Conservation (phyloP, 2,113 vertebrate species). For the Silurus glanis region DNA sequence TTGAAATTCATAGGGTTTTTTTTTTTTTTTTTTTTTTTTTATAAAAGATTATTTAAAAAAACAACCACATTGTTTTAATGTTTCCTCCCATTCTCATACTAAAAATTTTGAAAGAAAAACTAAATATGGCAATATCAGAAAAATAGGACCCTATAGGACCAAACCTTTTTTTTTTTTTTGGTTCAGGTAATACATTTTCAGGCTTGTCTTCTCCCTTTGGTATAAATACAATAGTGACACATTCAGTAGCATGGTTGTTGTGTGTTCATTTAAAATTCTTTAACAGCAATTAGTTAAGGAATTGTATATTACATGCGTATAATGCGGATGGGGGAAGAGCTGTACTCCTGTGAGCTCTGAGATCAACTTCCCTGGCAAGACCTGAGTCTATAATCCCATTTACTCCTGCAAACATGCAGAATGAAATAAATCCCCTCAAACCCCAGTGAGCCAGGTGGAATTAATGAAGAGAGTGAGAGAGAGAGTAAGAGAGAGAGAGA, state of each 20-base stretch:
- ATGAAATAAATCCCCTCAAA: constrained; percentile 38
- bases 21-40: too few relatives aligned
- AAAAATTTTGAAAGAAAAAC: too few relatives aligned
- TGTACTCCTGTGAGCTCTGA: constrained; percentile 32
- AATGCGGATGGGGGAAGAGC: not conserved
- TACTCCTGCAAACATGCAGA: constrained; percentile 48
- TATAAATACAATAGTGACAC: constrained; percentile 50
- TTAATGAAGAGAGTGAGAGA: constrained; percentile 2
- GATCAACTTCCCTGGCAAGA: constrained; percentile 45
- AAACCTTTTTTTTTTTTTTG: constrained; percentile 30
- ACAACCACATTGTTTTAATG: too few relatives aligned
- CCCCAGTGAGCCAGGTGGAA: constrained; percentile 33
- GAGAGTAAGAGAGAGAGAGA: not conserved
- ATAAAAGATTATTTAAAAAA: too few relatives aligned
- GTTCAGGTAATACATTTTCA: constrained; percentile 45
- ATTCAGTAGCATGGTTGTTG: constrained; percentile 17
- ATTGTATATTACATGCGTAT: constrained; percentile 27
- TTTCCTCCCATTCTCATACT: too few relatives aligned
- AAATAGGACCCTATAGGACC: constrained; percentile 5
- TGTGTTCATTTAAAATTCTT: constrained; percentile 46
- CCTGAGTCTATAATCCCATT: constrained; percentile 45
- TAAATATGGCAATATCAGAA: too few relatives aligned
- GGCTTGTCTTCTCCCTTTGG: constrained; percentile 12
- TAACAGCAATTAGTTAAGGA: constrained; percentile 34
- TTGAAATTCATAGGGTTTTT: too few relatives aligned